Base-by-base conservation (phyloP, 2,113 vertebrate genomes). In the Odocoileus virginianus region DNA sequence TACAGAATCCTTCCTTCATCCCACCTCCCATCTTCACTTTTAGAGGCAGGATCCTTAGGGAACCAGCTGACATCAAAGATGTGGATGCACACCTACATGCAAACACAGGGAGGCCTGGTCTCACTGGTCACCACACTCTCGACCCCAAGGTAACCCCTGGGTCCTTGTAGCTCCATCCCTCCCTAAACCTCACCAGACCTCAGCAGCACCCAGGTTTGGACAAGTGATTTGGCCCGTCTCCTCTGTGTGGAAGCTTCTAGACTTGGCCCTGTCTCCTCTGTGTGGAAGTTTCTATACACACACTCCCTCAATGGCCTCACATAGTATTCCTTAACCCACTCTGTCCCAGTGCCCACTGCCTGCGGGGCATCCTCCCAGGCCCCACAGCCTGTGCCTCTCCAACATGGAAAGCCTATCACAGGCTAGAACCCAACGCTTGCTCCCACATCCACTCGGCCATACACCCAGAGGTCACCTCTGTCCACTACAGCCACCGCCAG, bases 341-440 rank as follows among this genome's bases (percentile, higher is more conserved):
- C 23, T 9, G 0, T 6, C 17, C 30, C 79, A 15, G 14, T 5
- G 5, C 2, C 43, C n/a, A 9, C 30, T 40, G 33, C 19, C n/a
- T 58, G 2, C 3, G 16, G 21, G 45, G n/a, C 4, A 0, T n/a
- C 76, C 13, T 2, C 5, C 40, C 36, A 21, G 33, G 78, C 4
- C 25, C 71, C 58, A 15, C n/a, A 76, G 52, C 58, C 12, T 16
- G 15, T 0, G 36, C 2, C 50, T 45, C 13, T 11, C 45, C 3
- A 19, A 61, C 54, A 61, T 0, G 0, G 33, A 61, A 14, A 87
- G 28, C 43, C 40, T 5, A 23, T 19, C 45, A 14, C 14, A 45
- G 47, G 58, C 19, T 13, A 1, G 9, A 16, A 13, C 78, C 25
- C 40, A 57, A 33, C 0, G 0, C 5, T 1, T 1, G 28, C 7